Conservation (phyloP, 2,888 invertebrate species). For the Machimus rusticus region DNA sequence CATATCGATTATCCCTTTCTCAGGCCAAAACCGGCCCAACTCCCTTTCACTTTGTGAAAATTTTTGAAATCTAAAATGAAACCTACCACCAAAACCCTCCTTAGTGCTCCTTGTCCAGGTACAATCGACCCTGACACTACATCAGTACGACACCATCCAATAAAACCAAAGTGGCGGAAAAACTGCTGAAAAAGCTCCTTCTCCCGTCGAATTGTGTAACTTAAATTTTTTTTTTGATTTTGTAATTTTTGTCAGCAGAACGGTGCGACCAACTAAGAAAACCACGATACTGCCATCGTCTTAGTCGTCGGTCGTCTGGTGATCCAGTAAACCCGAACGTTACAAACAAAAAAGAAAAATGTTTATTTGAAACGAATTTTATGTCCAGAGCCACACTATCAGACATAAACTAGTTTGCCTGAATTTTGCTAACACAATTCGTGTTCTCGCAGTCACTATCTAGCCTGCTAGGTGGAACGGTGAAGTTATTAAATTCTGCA, state of each 20-base stretch:
- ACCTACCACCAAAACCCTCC: not conserved
- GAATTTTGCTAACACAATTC: conserved; percentile 14
- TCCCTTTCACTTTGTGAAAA: not conserved
- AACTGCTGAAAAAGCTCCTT: not conserved
- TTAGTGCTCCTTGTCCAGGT: not conserved
- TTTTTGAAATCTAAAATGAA: not conserved
- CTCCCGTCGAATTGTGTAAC: not conserved
- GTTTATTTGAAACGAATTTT: not conserved
- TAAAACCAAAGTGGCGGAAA: not conserved
- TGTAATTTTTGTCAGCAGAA: conserved; percentile 2
- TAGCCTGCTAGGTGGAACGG: not conserved
- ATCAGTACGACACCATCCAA: not conserved
- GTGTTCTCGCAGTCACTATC: conserved; percentile 20
- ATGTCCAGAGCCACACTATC: conserved; percentile 13
- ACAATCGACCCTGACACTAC: conserved; percentile 13
- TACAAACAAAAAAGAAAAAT: conserved; percentile 10
- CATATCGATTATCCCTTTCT: not conserved
- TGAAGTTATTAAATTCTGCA: conserved; percentile 7
- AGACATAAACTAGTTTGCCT: conserved; percentile 23
- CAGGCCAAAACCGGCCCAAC: not conserved
- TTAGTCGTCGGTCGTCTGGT: not conserved
- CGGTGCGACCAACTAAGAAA: not conserved
- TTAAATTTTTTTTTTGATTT: not conserved
- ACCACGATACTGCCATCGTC: not conserved
- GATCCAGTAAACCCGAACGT: conserved; percentile 33